Evolutionary conservation across 1,140 invertebrate species (phyloP).

Genomic region (Brachionus sp.): DNA sequence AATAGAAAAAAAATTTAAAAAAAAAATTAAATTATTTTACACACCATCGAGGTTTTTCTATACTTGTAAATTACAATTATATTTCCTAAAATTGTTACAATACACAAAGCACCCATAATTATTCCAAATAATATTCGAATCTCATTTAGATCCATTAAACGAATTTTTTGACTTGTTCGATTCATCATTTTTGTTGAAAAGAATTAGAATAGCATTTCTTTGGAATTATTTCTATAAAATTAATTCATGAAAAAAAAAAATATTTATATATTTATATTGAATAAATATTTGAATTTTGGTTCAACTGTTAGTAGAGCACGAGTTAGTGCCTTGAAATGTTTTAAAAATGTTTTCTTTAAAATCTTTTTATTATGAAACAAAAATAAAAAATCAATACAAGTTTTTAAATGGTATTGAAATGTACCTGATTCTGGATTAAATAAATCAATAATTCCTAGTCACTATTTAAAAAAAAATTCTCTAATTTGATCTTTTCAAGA

Average conservation of each 20-base stretch:
- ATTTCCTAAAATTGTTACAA: slow-evolving; percentile 23
- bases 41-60: slow-evolving; percentile 29
- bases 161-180: not conserved
- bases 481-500: not conserved
- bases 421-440: not conserved
- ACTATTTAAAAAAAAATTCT: not conserved
- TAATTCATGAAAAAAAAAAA: too few species aligned
- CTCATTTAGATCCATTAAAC: not conserved
- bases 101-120: slow-evolving; percentile 17
- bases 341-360: too few species aligned
- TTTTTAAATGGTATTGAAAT: not conserved
- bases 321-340: too few species aligned
- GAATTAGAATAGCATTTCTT: not conserved
- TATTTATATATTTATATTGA: too few species aligned
- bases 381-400: too few species aligned
- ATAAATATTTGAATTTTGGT: too few species aligned
- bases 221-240: too few species aligned
- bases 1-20: not conserved
- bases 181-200: not conserved
- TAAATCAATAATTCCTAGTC: not conserved
- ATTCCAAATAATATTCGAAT: not conserved
- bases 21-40: not conserved
- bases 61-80: slow-evolving; percentile 7
- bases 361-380: too few species aligned
- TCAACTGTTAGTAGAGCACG: too few species aligned